Base-by-base conservation (phyloP, 2,888 invertebrate genomes). In the Leptopilina myrica region DNA sequence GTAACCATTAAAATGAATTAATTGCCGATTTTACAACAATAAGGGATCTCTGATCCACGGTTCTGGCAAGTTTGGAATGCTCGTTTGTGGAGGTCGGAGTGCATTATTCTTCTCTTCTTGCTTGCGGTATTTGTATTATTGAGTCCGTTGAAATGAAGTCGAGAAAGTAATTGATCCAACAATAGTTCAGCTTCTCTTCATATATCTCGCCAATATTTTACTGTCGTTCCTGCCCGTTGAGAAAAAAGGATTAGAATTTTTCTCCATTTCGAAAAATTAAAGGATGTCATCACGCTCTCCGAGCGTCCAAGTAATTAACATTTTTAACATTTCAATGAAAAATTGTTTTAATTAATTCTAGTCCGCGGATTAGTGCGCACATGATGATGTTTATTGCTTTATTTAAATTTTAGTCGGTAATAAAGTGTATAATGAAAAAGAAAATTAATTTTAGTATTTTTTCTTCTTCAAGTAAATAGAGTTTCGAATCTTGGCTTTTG, bases 81-180 rank as follows among this genome's bases (percentile, higher is more conserved):
- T 73, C 73, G 53, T 56, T 73, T 73, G 73, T 56, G 53, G 53
- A 69, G 69, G 14, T 69, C 69, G 20, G 53, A 26, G 43, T 43
- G 9, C 69, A 69, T 67, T 69, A 53, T 73, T 73, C 73, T 73
- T 73, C 73, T 14, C 73, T 49, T 53, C 49, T 20, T 26, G 49
- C 26, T 53, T 7, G 53, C 14, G 73, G 73, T 73, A 73, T 73
- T 73, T 73, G 49, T 73, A 73, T 73, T 73, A 73, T 73, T 73
- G 33, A 73, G 56, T 73, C 33, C 53, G 56, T 73, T 12, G 73
- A 33, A 33, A 33, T 73, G 73, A 56, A 73, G 73, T 73, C 33
- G 73, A 73, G 73, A 73, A 69, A 73, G 56, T 73, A 73, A 73
- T 73, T 73, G 73, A 73, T 73, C 73, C 56, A 73, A 67, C 67